These are phyloP conservation scores for Drosophila lini DNA, from an alignment of 1,140 invertebrate species.

Conservation along the genomic window DNA sequence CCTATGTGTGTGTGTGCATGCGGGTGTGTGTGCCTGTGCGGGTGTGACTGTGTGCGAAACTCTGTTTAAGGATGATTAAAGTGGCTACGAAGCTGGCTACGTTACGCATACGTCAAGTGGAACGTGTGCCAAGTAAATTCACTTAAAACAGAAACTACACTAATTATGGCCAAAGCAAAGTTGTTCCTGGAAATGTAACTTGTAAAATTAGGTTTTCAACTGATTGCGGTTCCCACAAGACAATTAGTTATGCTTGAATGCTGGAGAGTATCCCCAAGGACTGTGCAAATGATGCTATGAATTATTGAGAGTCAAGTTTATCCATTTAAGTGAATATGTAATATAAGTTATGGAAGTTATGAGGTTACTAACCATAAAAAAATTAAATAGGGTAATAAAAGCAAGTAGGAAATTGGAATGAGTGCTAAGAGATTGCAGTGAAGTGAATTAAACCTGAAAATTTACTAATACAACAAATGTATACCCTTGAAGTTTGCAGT, in stretches of 20 bases:
- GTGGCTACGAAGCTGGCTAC: slow-evolving; percentile 17
- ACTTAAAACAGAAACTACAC: slow-evolving; percentile 14
- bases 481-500: no score
- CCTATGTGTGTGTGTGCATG: no score
- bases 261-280: background rate
- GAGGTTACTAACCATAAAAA: no score
- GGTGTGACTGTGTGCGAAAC: background rate
- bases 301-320: background rate
- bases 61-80: slow-evolving; percentile 44
- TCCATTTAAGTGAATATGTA: background rate
- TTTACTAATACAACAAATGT: background rate
- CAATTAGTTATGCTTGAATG: slow-evolving; percentile 6
- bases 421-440: background rate
- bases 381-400: background rate
- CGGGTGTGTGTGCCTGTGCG: background rate
- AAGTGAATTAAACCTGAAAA: background rate
- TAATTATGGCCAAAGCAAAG: slow-evolving; percentile 17
- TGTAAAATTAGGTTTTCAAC: background rate
- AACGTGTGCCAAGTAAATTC: slow-evolving; percentile 18
- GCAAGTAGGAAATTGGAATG: background rate
- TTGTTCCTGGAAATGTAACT: slow-evolving; percentile 9
- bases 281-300: background rate
- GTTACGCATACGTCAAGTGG: slow-evolving; percentile 42
- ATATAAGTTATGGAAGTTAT: background rate
- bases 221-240: slow-evolving; percentile 8